These are phyloP conservation scores for Macrotrachela quadricornifera DNA, from an alignment of 1,140 invertebrate genomes.

Conservation along the genomic window DNA sequence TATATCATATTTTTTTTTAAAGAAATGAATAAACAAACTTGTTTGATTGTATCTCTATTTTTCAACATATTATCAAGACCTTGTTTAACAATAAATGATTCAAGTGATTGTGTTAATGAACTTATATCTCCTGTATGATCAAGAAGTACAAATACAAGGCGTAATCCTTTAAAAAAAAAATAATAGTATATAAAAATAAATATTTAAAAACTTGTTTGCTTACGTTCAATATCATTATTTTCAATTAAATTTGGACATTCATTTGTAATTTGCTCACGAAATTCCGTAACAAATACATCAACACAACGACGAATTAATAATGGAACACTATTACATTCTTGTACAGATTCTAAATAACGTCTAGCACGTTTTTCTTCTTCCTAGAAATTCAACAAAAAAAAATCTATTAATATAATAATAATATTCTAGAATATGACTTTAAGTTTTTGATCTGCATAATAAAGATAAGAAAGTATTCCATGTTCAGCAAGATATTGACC, in stretches of 20 bases:
- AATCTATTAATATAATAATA: too few species aligned
- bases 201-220: slow-evolving; percentile 14
- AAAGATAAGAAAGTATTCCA: slow-evolving; percentile 81
- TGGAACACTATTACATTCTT: slow-evolving; percentile 45
- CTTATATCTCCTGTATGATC: slow-evolving; percentile 73
- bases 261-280: slow-evolving; percentile 67
- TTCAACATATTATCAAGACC: slow-evolving; percentile 90
- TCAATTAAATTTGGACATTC: slow-evolving; percentile 82
- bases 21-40: slow-evolving; percentile 21
- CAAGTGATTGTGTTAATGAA: slow-evolving; percentile 70
- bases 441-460: slow-evolving; percentile 76
- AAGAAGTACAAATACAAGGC: slow-evolving; percentile 79
- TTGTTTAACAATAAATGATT: slow-evolving; percentile 72
- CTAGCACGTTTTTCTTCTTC: slow-evolving; percentile 74
- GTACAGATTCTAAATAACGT: slow-evolving; percentile 75
- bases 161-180: slow-evolving; percentile 39
- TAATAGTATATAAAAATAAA: too few species aligned
- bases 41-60: slow-evolving; percentile 77
- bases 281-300: slow-evolving; percentile 65
- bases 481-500: slow-evolving; percentile 63
- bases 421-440: slow-evolving; percentile 32
- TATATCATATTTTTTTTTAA: too few species aligned
- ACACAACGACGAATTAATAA: slow-evolving; percentile 46
- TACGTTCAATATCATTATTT: slow-evolving; percentile 75
- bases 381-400: too few species aligned